These are phyloP conservation scores for Gallinago nigripennis DNA, from an alignment of 2,797 vertebrate species.

Conservation along the genomic window DNA sequence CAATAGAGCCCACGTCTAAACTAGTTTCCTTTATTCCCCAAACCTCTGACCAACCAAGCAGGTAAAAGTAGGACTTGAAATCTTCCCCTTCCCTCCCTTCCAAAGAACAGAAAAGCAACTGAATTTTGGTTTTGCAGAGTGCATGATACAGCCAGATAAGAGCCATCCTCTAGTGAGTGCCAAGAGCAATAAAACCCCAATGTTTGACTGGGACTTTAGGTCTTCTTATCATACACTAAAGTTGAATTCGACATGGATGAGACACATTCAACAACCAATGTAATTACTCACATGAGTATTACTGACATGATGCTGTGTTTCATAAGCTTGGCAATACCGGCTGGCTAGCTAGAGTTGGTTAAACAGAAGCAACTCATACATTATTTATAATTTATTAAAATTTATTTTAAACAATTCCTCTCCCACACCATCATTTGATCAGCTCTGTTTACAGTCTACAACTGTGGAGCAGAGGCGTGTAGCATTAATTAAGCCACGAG, in stretches of 20 bases:
- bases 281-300: neutral
- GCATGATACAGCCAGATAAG: neutral
- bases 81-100: neutral
- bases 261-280: neutral
- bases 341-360: neutral
- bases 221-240: neutral
- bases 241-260: neutral
- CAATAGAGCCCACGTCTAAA: neutral
- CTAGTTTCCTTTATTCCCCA: neutral
- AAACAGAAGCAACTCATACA: neutral
- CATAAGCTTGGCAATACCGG: neutral
- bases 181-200: neutral
- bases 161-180: neutral
- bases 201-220: neutral
- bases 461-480: slow-evolving; percentile 32
- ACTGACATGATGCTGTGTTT: neutral
- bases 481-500: slow-evolving; percentile 33
- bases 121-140: neutral
- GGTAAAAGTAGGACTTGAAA: neutral
- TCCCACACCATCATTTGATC: slow-evolving; percentile 65
- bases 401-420: slow-evolving; percentile 62
- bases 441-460: slow-evolving; percentile 62
- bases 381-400: slow-evolving; percentile 64
- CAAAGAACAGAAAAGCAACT: neutral
- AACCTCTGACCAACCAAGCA: neutral